Percentiles rank a stretch among this genome's conserved stretches.
These are phyloP conservation scores for Isichthys henryi DNA, from an alignment of 2,113 vertebrate species.

Conservation along the genomic window DNA sequence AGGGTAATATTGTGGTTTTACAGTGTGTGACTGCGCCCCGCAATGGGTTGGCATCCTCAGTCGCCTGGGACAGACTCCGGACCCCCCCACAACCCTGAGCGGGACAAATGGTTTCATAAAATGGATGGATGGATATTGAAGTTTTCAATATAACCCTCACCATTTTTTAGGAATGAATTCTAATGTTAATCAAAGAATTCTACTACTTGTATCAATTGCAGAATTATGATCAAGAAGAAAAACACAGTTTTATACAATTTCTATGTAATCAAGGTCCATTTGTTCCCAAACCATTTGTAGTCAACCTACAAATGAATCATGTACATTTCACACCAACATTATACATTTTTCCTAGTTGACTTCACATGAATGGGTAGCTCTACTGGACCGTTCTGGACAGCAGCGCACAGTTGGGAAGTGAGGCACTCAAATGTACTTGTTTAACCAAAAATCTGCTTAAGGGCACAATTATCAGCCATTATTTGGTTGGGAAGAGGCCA, in stretches of 20 bases:
- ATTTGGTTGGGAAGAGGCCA: constrained; percentile 16
- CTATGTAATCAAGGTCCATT: background rate
- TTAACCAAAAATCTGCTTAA: constrained; percentile 21
- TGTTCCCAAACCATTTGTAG: background rate
- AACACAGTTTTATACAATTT: background rate
- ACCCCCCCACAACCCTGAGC: background rate
- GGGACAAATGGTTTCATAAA: background rate
- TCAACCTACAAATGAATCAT: background rate
- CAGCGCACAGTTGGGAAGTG: background rate
- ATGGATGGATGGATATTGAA: background rate
- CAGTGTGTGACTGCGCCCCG: background rate
- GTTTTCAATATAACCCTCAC: background rate
- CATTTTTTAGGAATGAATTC: background rate
- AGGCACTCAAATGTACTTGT: constrained; percentile 11
- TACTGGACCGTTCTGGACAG: background rate
- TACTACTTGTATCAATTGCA: background rate
- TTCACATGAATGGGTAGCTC: background rate
- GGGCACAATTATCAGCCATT: constrained; percentile 16
- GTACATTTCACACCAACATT: background rate
- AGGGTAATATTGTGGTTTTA: background rate
- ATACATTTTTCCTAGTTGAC: background rate
- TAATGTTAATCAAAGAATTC: background rate
- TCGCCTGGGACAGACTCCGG: background rate
- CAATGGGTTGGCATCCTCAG: background rate
- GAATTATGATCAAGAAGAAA: background rate